Evolutionary conservation across 2,113 vertebrate species (phyloP).

Genomic region (Campylorhamphus procurvoides): DNA sequence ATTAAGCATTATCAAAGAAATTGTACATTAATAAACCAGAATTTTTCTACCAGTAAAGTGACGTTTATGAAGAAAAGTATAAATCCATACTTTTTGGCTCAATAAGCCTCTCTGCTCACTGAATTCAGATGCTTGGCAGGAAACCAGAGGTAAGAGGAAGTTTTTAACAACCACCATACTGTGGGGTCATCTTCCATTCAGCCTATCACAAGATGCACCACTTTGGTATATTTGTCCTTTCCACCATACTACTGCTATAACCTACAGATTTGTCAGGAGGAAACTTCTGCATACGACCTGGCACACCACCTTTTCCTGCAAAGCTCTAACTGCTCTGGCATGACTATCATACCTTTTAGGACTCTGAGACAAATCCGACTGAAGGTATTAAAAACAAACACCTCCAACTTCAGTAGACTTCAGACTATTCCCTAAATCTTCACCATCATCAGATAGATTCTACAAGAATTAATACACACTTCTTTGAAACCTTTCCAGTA

Average conservation of each 20-base stretch:
- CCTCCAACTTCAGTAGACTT: background rate
- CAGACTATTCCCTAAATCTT: background rate
- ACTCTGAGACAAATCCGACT: background rate
- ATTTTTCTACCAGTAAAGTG: background rate
- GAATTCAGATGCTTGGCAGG: background rate
- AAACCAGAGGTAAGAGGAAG: background rate
- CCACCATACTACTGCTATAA: background rate
- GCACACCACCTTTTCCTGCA: background rate
- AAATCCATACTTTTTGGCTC: background rate
- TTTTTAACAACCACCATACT: background rate
- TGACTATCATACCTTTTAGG: fast-evolving
- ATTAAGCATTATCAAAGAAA: background rate
- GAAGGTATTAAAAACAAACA: background rate
- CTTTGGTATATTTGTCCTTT: background rate
- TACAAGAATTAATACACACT: background rate
- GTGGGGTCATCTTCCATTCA: background rate
- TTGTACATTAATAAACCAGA: background rate
- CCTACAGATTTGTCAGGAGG: background rate
- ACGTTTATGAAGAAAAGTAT: background rate
- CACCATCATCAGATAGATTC: background rate
- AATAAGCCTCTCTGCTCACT: background rate
- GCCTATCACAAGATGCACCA: background rate
- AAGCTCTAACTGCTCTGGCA: background rate
- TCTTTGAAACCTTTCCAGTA: background rate
- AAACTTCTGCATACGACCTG: background rate